Conservation (phyloP, 2,797 vertebrate genomes). For the Ambastaia sidthimunki region DNA sequence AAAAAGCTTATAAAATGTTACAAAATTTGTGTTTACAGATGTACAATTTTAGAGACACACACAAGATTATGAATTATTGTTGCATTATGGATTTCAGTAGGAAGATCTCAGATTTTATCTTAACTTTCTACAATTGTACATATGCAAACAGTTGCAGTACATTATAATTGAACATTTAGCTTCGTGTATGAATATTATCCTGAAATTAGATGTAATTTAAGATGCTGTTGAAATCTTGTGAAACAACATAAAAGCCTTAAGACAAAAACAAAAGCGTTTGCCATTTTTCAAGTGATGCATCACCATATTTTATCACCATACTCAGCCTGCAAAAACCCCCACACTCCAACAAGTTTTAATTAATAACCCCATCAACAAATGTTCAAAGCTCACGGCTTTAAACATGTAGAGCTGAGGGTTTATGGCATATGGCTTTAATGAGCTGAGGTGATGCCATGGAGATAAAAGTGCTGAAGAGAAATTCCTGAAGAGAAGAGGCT, state of each 20-base stretch:
- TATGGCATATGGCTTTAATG: conserved; percentile 32
- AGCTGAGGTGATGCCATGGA: conserved; percentile 15
- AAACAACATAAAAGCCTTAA: conserved; percentile 21
- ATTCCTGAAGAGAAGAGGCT: conserved; percentile 1
- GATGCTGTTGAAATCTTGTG: neutral
- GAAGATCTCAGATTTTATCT: too few species aligned
- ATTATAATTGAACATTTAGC: too few species aligned
- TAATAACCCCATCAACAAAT: conserved; percentile 36
- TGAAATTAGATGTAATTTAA: neutral
- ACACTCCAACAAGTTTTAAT: conserved; percentile 32
- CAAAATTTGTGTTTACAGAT: neutral
- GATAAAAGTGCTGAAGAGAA: neutral
- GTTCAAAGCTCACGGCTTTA: conserved; percentile 21
- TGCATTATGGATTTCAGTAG: neutral
- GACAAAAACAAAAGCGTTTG: conserved; percentile 14
- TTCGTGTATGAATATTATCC: neutral
- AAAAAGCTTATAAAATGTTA: neutral
- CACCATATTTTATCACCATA: neutral
- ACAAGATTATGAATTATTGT: neutral
- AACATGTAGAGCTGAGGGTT: conserved; percentile 15
- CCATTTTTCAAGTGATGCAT: conserved; percentile 21
- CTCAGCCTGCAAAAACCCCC: conserved; percentile 15
- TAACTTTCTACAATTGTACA: too few species aligned
- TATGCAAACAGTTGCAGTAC: too few species aligned
- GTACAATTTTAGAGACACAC: neutral